Conservation (phyloP, 2,113 vertebrate species). For the Nothobranchius furzeri region DNA sequence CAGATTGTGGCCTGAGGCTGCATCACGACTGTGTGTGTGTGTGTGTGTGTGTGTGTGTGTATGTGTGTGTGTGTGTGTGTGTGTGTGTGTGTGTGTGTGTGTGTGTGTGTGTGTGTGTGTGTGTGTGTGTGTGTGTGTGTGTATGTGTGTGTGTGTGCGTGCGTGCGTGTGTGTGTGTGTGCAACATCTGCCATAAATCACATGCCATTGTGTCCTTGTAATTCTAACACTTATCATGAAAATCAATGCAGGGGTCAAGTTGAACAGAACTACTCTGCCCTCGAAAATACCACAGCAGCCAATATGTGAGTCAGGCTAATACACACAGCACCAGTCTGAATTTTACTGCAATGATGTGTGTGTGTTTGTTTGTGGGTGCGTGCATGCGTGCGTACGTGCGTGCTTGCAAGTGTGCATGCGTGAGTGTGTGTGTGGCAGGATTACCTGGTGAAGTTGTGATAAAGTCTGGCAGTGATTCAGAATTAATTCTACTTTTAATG, state of each 20-base stretch:
- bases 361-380: neutral
- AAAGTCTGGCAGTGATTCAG: neutral
- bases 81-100: constrained; percentile 37
- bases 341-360: constrained; percentile 49
- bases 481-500: neutral
- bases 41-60: constrained; percentile 42
- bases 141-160: constrained; percentile 43
- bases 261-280: constrained; percentile 54
- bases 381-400: constrained; percentile 5
- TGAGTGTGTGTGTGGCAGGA: neutral
- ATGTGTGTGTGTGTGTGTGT: constrained; percentile 36
- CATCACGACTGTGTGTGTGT: constrained; percentile 21
- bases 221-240: constrained; percentile 72
- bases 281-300: constrained; percentile 66
- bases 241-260: constrained; percentile 78
- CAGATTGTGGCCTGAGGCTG: constrained; percentile 25
- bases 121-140: constrained; percentile 35
- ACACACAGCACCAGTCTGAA: constrained; percentile 53
- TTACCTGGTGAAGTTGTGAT: neutral
- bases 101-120: constrained; percentile 39
- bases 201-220: constrained; percentile 67
- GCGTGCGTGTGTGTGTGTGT: constrained; percentile 36
- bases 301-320: constrained; percentile 70
- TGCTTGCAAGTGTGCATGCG: constrained; percentile 1
- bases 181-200: constrained; percentile 76